phyloP scores from a whole-genome alignment of 92 coral and sea anemone species.

The Parazoanthus swiftii region DNA sequence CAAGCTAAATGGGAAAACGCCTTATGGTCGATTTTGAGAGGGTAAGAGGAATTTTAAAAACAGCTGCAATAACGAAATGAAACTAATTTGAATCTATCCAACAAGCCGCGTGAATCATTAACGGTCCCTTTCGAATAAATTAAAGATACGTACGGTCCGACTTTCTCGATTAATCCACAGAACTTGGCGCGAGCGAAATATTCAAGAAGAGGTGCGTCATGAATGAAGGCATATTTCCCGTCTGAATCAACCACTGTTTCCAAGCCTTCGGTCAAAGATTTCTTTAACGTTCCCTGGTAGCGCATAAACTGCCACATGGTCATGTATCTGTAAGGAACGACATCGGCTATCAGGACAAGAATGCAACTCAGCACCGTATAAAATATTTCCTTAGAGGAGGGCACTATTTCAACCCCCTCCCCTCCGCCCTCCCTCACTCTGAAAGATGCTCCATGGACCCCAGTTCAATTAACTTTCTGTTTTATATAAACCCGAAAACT shows the following conservation, averaged over 20 bases:
- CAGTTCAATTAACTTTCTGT: too few relatives aligned
- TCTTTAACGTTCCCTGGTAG: background rate
- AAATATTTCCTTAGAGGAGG: background rate
- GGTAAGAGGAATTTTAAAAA: too few relatives aligned
- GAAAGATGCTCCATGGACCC: too few relatives aligned
- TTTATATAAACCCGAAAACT: too few relatives aligned
- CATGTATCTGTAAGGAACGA: background rate
- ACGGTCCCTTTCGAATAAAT: background rate
- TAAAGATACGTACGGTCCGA: conserved; percentile 1
- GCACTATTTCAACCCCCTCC: too few relatives aligned
- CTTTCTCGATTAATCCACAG: conserved; percentile 11
- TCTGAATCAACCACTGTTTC: conserved; percentile 13
- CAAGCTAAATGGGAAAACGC: background rate
- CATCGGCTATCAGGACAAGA: background rate
- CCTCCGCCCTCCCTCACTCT: too few relatives aligned
- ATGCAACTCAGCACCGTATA: background rate
- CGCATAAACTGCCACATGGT: conserved; percentile 21
- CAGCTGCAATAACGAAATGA: too few relatives aligned
- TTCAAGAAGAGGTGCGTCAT: conserved; percentile 1
- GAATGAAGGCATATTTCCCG: background rate
- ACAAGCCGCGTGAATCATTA: background rate
- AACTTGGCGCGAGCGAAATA: conserved; percentile 1
- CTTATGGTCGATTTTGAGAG: too few relatives aligned
- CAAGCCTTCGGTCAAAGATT: conserved; percentile 18
- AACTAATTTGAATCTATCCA: background rate